Evolutionary conservation across 2,888 invertebrate genomes (phyloP), one percentile per base, ranked within the genome.

Genomic region (Folsomia manolachei): DNA sequence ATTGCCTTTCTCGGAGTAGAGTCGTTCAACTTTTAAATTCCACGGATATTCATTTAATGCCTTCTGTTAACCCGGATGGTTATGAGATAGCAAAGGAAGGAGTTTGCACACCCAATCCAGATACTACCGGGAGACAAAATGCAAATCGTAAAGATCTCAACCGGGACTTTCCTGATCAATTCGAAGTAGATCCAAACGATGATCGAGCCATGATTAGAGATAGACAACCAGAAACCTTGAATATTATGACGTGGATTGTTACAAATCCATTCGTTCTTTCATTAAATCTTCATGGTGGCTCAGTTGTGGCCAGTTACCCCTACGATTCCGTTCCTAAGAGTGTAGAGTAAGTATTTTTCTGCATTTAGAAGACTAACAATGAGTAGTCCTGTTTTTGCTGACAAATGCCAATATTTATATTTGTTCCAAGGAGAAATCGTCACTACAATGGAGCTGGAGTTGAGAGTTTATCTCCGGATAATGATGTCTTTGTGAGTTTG

Each of bases 21-120:
- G 63, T 63, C 11, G 63, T 92, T 0, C 87, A 86, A 72, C 84
- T 99, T 71, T 88, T 99, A 0, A 90, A 97, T 82, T 87, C 85
- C 2, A 97, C 95, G 0, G 93, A 97, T 83, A 94, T 99, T 77
- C 96, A 91, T 84, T 86, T 99, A 81, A 92, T 99, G 94, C 97
- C 98, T 0, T 92, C 95, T 0, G 90, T 99, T 89, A 99, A 99
- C 86, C 99, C 99, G 51, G 93, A 99, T 88, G 99, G 99, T 19
- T 97, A 90, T 86, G 94, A 93, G 83, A 88, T 87, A 71, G 92
- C 96, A 68, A 83, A 90, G 89, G 93, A 95, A 86, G 94, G 94
- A 71, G 85, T 85, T 70, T 95, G 95, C 83, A 90, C 90, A 74
- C 92, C 93, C 0, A 84, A 88, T 27, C 84, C 85, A 0, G 85